A percentile compares a stretch with the other conserved stretches of the same genome.
These are phyloP conservation scores for Unio pictorum DNA, from an alignment of 2,888 invertebrate species.

Conservation along the genomic window DNA sequence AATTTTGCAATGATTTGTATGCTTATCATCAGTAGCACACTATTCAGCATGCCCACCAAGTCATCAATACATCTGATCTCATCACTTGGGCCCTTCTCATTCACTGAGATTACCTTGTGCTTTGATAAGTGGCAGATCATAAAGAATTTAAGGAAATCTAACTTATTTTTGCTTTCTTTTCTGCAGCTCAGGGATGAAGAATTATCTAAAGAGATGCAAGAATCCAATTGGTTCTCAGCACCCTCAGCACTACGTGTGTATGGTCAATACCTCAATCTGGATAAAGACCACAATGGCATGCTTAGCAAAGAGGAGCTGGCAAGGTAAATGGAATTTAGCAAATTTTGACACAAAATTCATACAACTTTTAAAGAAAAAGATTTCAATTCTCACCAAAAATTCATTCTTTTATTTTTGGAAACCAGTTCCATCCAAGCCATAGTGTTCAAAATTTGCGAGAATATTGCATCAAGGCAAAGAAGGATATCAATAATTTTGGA, in stretches of 20 bases:
- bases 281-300: slow-evolving; percentile 95
- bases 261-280: slow-evolving; percentile 93
- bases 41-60: too few species aligned
- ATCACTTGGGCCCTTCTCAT: too few species aligned
- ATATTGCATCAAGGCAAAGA: too few species aligned
- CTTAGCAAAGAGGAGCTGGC: slow-evolving; percentile 91
- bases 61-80: too few species aligned
- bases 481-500: too few species aligned
- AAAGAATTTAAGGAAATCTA: too few species aligned
- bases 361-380: not conserved
- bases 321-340: slow-evolving; percentile 75
- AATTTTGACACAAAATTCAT: too few species aligned
- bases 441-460: not conserved
- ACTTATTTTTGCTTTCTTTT: not conserved
- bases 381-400: not conserved
- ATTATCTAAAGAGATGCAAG: slow-evolving; percentile 85
- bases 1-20: too few species aligned
- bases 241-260: slow-evolving; percentile 86
- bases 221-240: slow-evolving; percentile 76
- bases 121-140: too few species aligned
- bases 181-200: slow-evolving; percentile 85
- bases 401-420: not conserved
- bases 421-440: not conserved
- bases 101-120: too few species aligned
- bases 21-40: too few species aligned